phyloP scores from a whole-genome alignment of 2,888 invertebrate genomes.

The Sminthurinus aureus region DNA sequence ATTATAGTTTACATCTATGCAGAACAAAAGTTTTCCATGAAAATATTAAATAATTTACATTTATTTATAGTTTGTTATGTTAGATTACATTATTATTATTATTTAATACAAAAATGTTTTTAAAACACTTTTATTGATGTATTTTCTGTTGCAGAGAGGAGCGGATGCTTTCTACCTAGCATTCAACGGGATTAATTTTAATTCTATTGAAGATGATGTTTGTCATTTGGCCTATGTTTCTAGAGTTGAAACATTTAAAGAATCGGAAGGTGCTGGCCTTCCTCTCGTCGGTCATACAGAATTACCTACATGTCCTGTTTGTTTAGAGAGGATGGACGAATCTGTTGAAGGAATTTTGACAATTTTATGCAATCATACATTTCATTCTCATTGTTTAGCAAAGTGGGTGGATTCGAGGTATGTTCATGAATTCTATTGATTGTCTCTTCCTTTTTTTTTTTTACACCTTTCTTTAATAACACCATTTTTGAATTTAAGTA shows the following conservation, averaged over 20 bases:
- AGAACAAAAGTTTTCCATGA: no score
- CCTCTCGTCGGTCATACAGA: slow-evolving; percentile 78
- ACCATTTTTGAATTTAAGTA: no score
- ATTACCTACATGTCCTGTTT: slow-evolving; percentile 96
- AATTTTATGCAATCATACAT: slow-evolving; percentile 97
- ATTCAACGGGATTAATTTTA: slow-evolving; percentile 92
- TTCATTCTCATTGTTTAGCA: slow-evolving; percentile 93
- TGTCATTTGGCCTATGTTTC: slow-evolving; percentile 97
- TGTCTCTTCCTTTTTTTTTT: slow-evolving; percentile 8
- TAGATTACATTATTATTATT: no score
- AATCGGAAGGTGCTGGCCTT: slow-evolving; percentile 70
- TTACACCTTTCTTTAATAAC: neutral
- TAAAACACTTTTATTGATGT: neutral
- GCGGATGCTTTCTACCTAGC: slow-evolving; percentile 92
- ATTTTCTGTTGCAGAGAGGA: slow-evolving; percentile 69
- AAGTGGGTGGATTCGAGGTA: slow-evolving; percentile 92
- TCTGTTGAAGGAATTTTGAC: slow-evolving; percentile 97
- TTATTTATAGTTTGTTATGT: no score
- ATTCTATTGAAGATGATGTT: slow-evolving; percentile 88
- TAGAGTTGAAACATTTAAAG: slow-evolving; percentile 80
- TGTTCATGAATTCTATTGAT: slow-evolving; percentile 20
- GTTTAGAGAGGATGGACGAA: slow-evolving; percentile 97
- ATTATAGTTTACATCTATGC: no score
- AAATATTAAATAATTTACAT: no score
- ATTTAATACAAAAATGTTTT: neutral